phyloP scores from a whole-genome alignment of 2,113 vertebrate species.

The Pachycephala philippinensis region DNA sequence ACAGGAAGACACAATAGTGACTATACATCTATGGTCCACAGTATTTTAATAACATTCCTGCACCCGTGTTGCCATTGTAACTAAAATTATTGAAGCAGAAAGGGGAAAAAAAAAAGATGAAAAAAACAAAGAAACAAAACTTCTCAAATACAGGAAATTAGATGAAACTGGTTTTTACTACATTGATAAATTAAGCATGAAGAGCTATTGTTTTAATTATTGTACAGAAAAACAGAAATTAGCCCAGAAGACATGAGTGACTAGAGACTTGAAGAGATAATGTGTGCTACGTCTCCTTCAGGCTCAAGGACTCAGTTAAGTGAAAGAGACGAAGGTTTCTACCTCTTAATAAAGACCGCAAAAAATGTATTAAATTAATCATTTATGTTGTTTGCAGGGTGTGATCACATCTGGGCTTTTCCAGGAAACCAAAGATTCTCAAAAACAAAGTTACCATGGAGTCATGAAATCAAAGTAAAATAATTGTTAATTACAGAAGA shows the following conservation, averaged over 20 bases:
- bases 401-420: not conserved
- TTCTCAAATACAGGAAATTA: not conserved
- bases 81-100: not conserved
- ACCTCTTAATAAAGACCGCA: not conserved
- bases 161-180: not conserved
- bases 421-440: not conserved
- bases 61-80: not conserved
- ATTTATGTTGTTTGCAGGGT: not conserved
- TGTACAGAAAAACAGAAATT: not conserved
- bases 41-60: not conserved
- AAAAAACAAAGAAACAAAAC: not conserved
- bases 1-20: not conserved
- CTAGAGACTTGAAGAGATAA: not conserved
- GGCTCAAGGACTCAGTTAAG: not conserved
- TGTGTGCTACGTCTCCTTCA: not conserved
- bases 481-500: not conserved
- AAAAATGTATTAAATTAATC: not conserved
- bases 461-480: not conserved
- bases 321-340: not conserved
- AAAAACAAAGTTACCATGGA: not conserved
- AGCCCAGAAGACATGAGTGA: not conserved
- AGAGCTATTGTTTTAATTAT: not conserved
- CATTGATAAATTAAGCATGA: not conserved
- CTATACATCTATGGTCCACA: not conserved
- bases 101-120: not conserved